Evolutionary conservation across 1,140 invertebrate species (phyloP), one percentile per base, ranked within the genome.

Genomic region (Phymorhynchus buccinoides): DNA sequence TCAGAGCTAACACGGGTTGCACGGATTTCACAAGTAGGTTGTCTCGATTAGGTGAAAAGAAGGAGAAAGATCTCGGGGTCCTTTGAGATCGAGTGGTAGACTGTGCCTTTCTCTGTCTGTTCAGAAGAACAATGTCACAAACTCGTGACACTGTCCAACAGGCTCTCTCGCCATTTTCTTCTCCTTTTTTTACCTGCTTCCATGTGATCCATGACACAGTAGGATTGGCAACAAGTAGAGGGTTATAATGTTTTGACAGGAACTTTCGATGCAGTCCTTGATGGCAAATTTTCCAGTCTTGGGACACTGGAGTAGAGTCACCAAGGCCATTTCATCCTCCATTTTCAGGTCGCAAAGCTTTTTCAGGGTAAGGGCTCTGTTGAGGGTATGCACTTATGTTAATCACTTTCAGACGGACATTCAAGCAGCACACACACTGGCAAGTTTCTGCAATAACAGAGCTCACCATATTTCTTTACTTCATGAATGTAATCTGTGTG

Each of bases 321-420:
- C 32, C 22, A 73, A 30, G 6, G 68, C 68, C 18, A 30, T 32
- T 18, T 73, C 68, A 37, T 18, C 18, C 4, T 32, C n/a, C 9
- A 73, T 3, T 73, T 18, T 3, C 68, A 35, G n/a, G 2, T 73
- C 30, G 9, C 4, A 27, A 73, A 9, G 30, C 3, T 35, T 3
- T 30, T n/a, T 32, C 18, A 7, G n/a, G 68, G 32, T 35, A 3
- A 3, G 6, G 30, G 68, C 68, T 35, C 68, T 73, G 68, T 73
- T 73, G 2, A 73, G 32, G 4, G 30, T 4, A 6, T 6, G 6
- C 6, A 73, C 6, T n/a, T n/a, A n/a, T n/a, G n/a, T n/a, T n/a
- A n/a, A n/a, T n/a, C n/a, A n/a, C n/a, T 30, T 73, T 73, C n/a
- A 73, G 68, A n/a, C 37, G 68, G 32, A 73, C 32, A 73, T 73